These are phyloP conservation scores for Hoplodrina ambigua DNA, from an alignment of 2,888 invertebrate species.

Conservation along the genomic window DNA sequence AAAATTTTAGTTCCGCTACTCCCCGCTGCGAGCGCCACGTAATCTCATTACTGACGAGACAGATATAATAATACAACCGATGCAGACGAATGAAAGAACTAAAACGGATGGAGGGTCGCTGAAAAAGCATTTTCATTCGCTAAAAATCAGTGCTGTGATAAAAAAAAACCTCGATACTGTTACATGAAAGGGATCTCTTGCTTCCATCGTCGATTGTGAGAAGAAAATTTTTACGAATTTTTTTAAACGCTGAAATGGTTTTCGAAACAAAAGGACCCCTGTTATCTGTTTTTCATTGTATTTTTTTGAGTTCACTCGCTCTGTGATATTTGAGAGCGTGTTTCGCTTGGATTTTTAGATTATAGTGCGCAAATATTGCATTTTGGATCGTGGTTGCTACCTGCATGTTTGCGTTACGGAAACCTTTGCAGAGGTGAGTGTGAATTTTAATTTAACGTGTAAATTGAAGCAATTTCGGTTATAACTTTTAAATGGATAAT, in stretches of 20 bases:
- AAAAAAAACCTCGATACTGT: slow-evolving; percentile 64
- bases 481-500: neutral
- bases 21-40: slow-evolving; percentile 59
- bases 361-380: slow-evolving; percentile 40
- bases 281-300: slow-evolving; percentile 57
- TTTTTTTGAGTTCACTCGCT: slow-evolving; percentile 56
- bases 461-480: neutral
- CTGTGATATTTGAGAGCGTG: slow-evolving; percentile 48
- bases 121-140: slow-evolving; percentile 69
- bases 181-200: slow-evolving; percentile 65
- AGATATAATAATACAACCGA: slow-evolving; percentile 61
- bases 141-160: slow-evolving; percentile 68
- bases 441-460: slow-evolving; percentile 7
- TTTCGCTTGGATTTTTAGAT: slow-evolving; percentile 43
- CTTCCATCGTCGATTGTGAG: slow-evolving; percentile 59
- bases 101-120: slow-evolving; percentile 60
- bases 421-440: neutral
- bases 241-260: slow-evolving; percentile 60
- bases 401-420: slow-evolving; percentile 13
- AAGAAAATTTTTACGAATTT: slow-evolving; percentile 59
- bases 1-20: slow-evolving; percentile 67
- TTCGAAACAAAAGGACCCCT: slow-evolving; percentile 62
- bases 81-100: slow-evolving; percentile 63
- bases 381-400: slow-evolving; percentile 10
- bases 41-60: slow-evolving; percentile 69